A percentile compares a stretch with the other conserved stretches of the same genome.
phyloP scores from a whole-genome alignment of 2,113 vertebrate species.

The Cynocephalus volans region DNA sequence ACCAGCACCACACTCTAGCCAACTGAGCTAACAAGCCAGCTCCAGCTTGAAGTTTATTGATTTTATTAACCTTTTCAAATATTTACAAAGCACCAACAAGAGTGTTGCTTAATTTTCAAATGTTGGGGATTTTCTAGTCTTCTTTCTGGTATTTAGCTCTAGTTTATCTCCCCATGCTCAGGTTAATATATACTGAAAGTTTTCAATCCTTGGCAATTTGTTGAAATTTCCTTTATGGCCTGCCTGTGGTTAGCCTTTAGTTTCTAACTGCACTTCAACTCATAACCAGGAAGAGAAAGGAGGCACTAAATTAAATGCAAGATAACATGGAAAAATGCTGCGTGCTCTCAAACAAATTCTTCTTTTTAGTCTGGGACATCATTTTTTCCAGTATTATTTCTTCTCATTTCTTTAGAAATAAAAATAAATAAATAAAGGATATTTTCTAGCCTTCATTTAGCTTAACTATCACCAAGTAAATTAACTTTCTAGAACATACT shows the following conservation, averaged over 20 bases:
- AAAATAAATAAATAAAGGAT: not conserved
- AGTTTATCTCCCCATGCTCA: not conserved
- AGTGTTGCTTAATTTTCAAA: not conserved
- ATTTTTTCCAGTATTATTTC: not conserved
- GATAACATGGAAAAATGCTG: not conserved
- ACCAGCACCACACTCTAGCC: too few relatives aligned
- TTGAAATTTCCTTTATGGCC: constrained; percentile 27
- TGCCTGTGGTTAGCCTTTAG: not conserved
- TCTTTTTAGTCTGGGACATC: constrained; percentile 15
- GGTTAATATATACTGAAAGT: not conserved
- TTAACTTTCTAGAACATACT: too few relatives aligned
- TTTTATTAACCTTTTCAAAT: constrained; percentile 41
- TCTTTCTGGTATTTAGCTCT: not conserved
- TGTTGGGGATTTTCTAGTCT: not conserved
- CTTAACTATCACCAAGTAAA: too few relatives aligned
- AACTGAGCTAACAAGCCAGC: too few relatives aligned
- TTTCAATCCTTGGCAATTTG: not conserved
- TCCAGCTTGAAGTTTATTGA: not conserved
- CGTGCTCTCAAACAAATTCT: not conserved
- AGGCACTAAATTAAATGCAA: not conserved
- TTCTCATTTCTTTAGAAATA: constrained; percentile 4
- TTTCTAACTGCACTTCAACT: not conserved
- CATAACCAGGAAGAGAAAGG: not conserved
- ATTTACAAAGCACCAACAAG: not conserved
- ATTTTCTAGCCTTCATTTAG: not conserved